phyloP scores from a whole-genome alignment of 2,113 vertebrate species.

The Procavia capensis region DNA sequence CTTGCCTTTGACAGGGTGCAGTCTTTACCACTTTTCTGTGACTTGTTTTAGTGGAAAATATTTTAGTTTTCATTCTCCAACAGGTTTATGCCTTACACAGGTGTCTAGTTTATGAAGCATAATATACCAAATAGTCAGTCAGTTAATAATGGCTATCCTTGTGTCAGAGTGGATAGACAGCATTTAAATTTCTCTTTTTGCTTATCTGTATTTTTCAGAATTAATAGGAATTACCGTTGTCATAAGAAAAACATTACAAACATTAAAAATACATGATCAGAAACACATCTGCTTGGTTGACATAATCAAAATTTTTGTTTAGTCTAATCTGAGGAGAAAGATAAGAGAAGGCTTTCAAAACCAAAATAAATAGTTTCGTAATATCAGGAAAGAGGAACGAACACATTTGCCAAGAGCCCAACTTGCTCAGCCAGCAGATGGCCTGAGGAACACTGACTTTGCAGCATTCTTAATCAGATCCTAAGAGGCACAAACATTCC shows the following conservation, averaged over 20 bases:
- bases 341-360: not conserved
- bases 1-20: too few species aligned
- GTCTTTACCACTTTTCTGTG: too few species aligned
- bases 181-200: slow-evolving; percentile 11
- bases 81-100: not conserved
- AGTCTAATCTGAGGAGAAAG: slow-evolving; percentile 29
- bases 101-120: not conserved
- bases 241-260: not conserved
- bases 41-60: too few species aligned
- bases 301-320: slow-evolving; percentile 25
- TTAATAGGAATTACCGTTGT: not conserved
- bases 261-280: slow-evolving; percentile 17
- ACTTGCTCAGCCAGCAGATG: not conserved
- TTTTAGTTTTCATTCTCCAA: too few species aligned
- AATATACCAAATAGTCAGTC: not conserved
- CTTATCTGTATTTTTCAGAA: not conserved
- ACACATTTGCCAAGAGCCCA: not conserved
- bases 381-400: slow-evolving; percentile 22
- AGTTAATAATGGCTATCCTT: slow-evolving; percentile 21
- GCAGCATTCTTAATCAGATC: not conserved
- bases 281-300: not conserved
- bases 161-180: not conserved
- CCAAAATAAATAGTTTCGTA: slow-evolving; percentile 45
- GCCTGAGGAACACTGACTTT: not conserved
- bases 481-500: not conserved